These are phyloP conservation scores for Sthenelais limicola DNA, from an alignment of 2,888 invertebrate genomes.

Conservation along the genomic window DNA sequence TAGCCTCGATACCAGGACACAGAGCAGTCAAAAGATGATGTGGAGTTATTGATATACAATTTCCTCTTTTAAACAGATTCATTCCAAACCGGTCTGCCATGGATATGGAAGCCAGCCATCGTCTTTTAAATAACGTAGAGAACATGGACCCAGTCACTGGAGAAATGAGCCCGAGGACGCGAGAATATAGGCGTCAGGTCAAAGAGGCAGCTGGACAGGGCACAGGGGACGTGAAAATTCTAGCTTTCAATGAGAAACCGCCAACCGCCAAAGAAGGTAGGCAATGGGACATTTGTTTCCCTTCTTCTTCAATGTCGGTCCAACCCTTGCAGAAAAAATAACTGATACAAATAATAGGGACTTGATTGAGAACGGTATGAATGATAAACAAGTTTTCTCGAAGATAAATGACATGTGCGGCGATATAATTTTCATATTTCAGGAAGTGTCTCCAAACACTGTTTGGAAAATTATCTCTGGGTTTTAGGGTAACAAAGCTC, in stretches of 20 bases:
- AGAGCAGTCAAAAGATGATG: too few species aligned
- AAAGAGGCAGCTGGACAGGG: slow-evolving; percentile 56
- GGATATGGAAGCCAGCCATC: slow-evolving; percentile 91
- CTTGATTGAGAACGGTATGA: too few species aligned
- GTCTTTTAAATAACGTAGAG: slow-evolving; percentile 71
- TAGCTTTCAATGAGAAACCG: slow-evolving; percentile 89
- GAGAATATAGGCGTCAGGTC: slow-evolving; percentile 60
- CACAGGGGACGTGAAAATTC: slow-evolving; percentile 77
- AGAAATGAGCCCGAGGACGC: slow-evolving; percentile 43
- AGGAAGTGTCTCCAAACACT: too few species aligned
- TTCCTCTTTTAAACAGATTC: slow-evolving; percentile 77
- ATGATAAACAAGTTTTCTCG: too few species aligned
- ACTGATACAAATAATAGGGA: too few species aligned
- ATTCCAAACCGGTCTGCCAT: slow-evolving; percentile 90
- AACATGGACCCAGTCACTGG: slow-evolving; percentile 48
- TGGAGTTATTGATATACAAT: neutral
- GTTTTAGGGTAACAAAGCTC: too few species aligned
- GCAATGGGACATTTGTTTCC: neutral
- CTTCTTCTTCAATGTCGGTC: neutral
- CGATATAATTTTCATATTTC: too few species aligned
- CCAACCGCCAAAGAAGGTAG: slow-evolving; percentile 84
- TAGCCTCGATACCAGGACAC: too few species aligned
- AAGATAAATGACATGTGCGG: too few species aligned
- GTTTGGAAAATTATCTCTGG: too few species aligned
- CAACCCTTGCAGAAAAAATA: too few species aligned